Evolutionary conservation across 2,888 invertebrate genomes (phyloP), one percentile per base, ranked within the genome.

Genomic region (Clusia tigrina): DNA sequence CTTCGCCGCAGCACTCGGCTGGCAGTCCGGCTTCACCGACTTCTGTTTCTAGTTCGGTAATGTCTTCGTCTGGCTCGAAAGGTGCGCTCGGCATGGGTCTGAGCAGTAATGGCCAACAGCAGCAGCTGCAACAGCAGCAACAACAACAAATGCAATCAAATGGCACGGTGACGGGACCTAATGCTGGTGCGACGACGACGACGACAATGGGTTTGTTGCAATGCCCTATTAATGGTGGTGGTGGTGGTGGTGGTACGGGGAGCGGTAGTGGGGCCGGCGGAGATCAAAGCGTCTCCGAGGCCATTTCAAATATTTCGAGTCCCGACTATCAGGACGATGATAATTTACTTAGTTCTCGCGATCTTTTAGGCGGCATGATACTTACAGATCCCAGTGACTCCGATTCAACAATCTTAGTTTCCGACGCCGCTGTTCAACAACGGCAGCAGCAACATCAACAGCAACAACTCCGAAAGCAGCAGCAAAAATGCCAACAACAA

Each of bases 251-350:
- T 67, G 63, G 67, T 65, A 60, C 62, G 69, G 60, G 62, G 65
- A 58, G 67, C 71, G 69, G 67, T 70, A 71, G 69, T 64, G 77
- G 69, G 62, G 74, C 71, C 69, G 84, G 87, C 86, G 90, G 91
- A 69, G 92, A 92, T 82, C 90, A 90, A 83, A 93, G 93, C 81
- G 88, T 93, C 74, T 92, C 93, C 54, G 93, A 93, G 85, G 94
- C 93, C 58, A 90, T 94, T 74, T 93, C 93, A 71, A 94, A 94
- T 86, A 93, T 94, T 84, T 93, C 93, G 72, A 93, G 93, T 86
- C 94, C 94, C 46, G 94, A 94, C 84, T 94, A 92, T 85, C 92
- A 93, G 84, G 94, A 94, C 83, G 93, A 92, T 81, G 92, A 93
- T 85, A 89, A 89, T 70, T 90, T 93, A 86, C 87, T 91, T 68